A percentile compares a stretch with the other conserved stretches of the same genome.
Evolutionary conservation across 2,797 vertebrate species (phyloP).

Genomic region (Harpagifer antarcticus): DNA sequence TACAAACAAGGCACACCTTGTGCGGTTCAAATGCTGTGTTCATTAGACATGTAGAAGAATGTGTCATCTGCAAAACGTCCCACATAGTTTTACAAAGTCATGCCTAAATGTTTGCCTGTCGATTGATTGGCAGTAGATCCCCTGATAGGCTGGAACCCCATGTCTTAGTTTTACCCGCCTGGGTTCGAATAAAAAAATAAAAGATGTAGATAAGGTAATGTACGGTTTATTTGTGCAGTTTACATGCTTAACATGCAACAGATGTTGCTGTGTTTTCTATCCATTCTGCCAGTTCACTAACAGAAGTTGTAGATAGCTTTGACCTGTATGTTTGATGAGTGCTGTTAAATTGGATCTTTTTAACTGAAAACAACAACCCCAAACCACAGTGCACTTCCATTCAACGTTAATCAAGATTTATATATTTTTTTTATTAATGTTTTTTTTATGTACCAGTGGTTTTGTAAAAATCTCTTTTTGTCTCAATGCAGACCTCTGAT

Average conservation of each 20-base stretch:
- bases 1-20: neutral
- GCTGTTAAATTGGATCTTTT: neutral
- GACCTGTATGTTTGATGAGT: too few species aligned
- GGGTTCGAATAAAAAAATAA: too few species aligned
- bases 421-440: too few species aligned
- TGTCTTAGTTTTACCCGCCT: too few species aligned
- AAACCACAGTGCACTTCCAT: neutral
- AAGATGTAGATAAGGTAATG: neutral
- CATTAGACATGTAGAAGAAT: neutral
- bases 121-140: neutral
- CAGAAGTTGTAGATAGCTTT: neutral
- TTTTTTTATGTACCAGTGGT: neutral
- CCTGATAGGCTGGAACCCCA: too few species aligned
- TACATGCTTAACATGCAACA: conserved; percentile 4
- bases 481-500: conserved; percentile 90
- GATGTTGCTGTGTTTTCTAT: neutral
- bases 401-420: neutral
- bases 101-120: neutral
- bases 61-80: neutral
- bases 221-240: neutral
- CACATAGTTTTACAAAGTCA: too few species aligned
- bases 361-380: neutral
- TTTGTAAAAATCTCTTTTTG: conserved; percentile 8
- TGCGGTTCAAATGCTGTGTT: neutral
- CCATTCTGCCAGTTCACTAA: neutral